Percentiles rank a stretch among this genome's conserved stretches.
Conservation (phyloP, 2,888 invertebrate genomes). For the Aplocera efformata region DNA sequence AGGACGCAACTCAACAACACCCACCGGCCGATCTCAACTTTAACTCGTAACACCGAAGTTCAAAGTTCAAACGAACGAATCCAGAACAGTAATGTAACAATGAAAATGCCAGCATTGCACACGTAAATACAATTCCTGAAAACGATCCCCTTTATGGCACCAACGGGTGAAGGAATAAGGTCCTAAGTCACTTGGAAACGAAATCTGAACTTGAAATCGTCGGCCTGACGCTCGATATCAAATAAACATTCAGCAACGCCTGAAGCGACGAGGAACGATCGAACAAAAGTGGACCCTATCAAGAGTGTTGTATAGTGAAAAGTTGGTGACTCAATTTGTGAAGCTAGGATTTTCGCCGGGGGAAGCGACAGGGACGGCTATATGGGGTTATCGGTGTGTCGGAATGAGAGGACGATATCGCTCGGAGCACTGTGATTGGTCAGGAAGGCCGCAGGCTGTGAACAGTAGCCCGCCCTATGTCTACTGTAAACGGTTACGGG, state of each 20-base stretch:
- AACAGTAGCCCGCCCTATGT: constrained; percentile 81
- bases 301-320: constrained; percentile 36
- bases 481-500: constrained; percentile 74
- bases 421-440: constrained; percentile 81
- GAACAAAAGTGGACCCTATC: constrained; percentile 48
- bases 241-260: constrained; percentile 70
- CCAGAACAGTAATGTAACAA: constrained; percentile 67
- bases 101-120: constrained; percentile 78
- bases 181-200: constrained; percentile 62
- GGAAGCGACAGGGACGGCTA: constrained; percentile 63
- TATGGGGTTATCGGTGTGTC: constrained; percentile 46
- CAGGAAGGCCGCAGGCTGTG: constrained; percentile 81
- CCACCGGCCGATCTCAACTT: constrained; percentile 30
- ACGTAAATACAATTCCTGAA: constrained; percentile 72
- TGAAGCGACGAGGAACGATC: constrained; percentile 45
- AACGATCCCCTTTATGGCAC: constrained; percentile 54
- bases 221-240: constrained; percentile 80
- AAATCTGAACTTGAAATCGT: constrained; percentile 80
- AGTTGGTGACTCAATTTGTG: constrained; percentile 40
- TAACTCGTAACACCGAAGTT: constrained; percentile 5
- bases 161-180: constrained; percentile 59
- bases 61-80: constrained; percentile 28
- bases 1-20: constrained; percentile 37
- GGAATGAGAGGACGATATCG: constrained; percentile 64
- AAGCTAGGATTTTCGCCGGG: constrained; percentile 76